Evolutionary conservation across 2,888 invertebrate species (phyloP).

Genomic region (Camponotus fellah): DNA sequence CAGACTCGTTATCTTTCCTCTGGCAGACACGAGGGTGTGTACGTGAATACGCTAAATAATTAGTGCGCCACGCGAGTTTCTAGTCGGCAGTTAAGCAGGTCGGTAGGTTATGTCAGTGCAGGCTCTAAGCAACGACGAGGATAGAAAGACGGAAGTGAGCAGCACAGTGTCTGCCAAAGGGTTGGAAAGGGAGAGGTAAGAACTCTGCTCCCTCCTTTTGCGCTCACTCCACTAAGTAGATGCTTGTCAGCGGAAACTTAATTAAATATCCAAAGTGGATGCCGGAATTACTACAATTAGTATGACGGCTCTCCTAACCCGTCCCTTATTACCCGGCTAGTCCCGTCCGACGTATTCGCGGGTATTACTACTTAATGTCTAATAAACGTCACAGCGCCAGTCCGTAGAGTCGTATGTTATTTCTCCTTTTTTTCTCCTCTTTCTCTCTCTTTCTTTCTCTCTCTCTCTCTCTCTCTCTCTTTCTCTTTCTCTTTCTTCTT

Average conservation of each 20-base stretch:
- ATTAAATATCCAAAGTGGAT: slow-evolving; percentile 86
- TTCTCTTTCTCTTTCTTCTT: background rate
- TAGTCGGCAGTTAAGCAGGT: slow-evolving; percentile 72
- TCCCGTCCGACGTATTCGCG: slow-evolving; percentile 80
- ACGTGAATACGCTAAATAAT: slow-evolving; percentile 69
- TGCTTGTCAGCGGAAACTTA: slow-evolving; percentile 85
- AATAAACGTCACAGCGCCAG: slow-evolving; percentile 84
- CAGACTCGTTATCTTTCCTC: slow-evolving; percentile 12
- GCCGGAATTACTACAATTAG: slow-evolving; percentile 85
- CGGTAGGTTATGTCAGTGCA: slow-evolving; percentile 68
- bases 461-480: background rate
- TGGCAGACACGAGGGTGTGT: background rate
- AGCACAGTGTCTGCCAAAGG: slow-evolving; percentile 1
- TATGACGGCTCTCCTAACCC: slow-evolving; percentile 83
- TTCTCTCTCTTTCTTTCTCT: slow-evolving; percentile 8
- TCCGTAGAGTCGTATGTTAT: slow-evolving; percentile 72
- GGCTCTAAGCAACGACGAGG: slow-evolving; percentile 68
- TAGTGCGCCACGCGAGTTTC: slow-evolving; percentile 67
- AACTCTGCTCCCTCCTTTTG: slow-evolving; percentile 62
- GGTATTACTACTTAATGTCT: slow-evolving; percentile 86
- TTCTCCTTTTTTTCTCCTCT: slow-evolving; percentile 71
- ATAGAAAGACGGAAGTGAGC: slow-evolving; percentile 64
- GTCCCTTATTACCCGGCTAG: slow-evolving; percentile 78
- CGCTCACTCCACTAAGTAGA: slow-evolving; percentile 78
- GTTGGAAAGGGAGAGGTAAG: slow-evolving; percentile 56